phyloP scores from a whole-genome alignment of 30 jellyfish, hydroid and myxozoan species.

The Aurelia aurita complex sp. Pacific region DNA sequence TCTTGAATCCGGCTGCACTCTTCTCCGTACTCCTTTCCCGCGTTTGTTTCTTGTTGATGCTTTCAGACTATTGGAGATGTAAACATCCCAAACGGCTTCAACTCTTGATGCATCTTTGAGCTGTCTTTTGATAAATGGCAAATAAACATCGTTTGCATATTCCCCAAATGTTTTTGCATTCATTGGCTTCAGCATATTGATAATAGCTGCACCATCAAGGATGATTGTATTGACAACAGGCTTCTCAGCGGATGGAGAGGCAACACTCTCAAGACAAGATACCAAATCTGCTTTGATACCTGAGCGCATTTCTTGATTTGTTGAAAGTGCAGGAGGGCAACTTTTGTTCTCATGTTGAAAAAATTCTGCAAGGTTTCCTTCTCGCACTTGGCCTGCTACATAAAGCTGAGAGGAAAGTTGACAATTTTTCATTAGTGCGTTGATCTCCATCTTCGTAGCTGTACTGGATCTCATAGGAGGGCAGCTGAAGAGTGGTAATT shows the following conservation, averaged over 20 bases:
- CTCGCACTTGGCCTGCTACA: slow-evolving; percentile 53
- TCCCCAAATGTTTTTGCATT: slow-evolving; percentile 19
- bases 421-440: slow-evolving; percentile 11
- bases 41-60: slow-evolving; percentile 22
- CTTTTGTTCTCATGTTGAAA: slow-evolving; percentile 23
- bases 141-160: slow-evolving; percentile 8
- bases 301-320: not conserved
- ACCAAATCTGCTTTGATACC: slow-evolving; percentile 34
- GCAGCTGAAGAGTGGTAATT: slow-evolving; percentile 15
- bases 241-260: not conserved
- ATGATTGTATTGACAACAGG: not conserved
- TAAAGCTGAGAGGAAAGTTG: slow-evolving; percentile 27
- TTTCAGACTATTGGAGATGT: slow-evolving; percentile 26
- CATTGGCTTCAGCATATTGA: slow-evolving; percentile 8
- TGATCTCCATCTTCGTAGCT: not conserved
- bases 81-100: slow-evolving; percentile 72
- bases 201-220: no score
- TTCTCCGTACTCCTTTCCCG: slow-evolving; percentile 40
- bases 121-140: slow-evolving; percentile 10
- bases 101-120: slow-evolving; percentile 35
- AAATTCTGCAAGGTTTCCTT: slow-evolving; percentile 29
- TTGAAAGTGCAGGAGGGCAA: slow-evolving; percentile 33
- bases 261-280: not conserved
- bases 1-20: slow-evolving; percentile 29
- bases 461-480: not conserved